A percentile compares a stretch with the other conserved stretches of the same genome.
Conservation (phyloP, 2,888 invertebrate genomes). For the Dascillus cervinus region DNA sequence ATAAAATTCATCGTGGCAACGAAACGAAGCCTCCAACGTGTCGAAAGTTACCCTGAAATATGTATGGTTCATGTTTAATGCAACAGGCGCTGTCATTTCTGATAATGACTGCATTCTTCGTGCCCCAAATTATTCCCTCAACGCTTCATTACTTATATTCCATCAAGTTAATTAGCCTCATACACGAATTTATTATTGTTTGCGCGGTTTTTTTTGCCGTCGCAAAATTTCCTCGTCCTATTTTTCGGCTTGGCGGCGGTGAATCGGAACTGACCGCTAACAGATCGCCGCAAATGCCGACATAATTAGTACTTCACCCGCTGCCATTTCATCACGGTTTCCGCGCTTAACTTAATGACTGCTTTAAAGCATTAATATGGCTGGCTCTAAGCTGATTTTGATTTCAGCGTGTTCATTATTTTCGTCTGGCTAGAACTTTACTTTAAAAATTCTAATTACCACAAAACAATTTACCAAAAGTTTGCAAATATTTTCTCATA, state of each 20-base stretch:
- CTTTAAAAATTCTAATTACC: too few species aligned
- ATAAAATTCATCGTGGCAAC: constrained; percentile 26
- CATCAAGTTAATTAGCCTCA: constrained; percentile 21
- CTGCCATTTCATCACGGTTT: constrained; percentile 9
- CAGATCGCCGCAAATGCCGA: constrained; percentile 5
- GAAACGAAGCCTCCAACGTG: constrained; percentile 24
- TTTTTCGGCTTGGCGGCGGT: background rate
- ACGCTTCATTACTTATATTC: constrained; percentile 29
- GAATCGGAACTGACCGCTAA: constrained; percentile 5
- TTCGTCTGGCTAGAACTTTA: too few species aligned
- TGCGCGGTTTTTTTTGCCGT: constrained; percentile 3
- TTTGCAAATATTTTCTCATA: too few species aligned
- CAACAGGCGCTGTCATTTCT: constrained; percentile 32
- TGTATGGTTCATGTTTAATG: constrained; percentile 38
- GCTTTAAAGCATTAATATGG: too few species aligned
- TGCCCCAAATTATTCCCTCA: constrained; percentile 30
- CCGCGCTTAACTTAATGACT: too few species aligned
- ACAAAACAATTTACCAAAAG: too few species aligned
- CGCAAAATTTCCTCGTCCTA: background rate
- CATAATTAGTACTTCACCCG: constrained; percentile 11
- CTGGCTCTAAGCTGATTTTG: too few species aligned
- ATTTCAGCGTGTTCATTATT: too few species aligned
- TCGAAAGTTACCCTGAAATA: constrained; percentile 35
- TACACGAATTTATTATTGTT: constrained; percentile 6
- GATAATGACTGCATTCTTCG: constrained; percentile 37